These are phyloP conservation scores for Atethmia centrago DNA, from an alignment of 2,888 invertebrate genomes.

Conservation along the genomic window DNA sequence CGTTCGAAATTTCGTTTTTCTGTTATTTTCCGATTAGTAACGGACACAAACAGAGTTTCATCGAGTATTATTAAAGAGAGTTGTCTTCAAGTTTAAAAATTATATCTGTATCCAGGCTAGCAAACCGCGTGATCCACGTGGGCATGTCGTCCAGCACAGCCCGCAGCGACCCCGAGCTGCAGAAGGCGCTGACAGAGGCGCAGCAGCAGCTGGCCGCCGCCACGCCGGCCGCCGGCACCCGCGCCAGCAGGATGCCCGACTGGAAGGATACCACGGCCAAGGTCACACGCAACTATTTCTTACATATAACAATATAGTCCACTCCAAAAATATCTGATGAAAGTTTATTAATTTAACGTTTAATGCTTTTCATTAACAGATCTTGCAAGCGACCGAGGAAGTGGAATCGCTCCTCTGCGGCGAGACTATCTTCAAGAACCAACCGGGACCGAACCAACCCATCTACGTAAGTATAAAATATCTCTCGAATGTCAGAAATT, in stretches of 20 bases:
- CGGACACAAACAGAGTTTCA: neutral
- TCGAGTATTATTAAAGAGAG: neutral
- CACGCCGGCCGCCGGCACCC: constrained; percentile 93
- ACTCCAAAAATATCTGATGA: neutral
- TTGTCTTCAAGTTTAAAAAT: neutral
- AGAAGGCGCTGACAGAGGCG: constrained; percentile 94
- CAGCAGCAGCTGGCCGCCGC: constrained; percentile 94
- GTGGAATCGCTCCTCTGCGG: constrained; percentile 88
- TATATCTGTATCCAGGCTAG: constrained; percentile 90
- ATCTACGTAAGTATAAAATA: constrained; percentile 94
- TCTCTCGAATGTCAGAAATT: neutral
- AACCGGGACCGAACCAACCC: constrained; percentile 97
- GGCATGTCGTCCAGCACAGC: constrained; percentile 93
- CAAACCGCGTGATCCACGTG: constrained; percentile 97
- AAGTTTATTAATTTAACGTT: neutral
- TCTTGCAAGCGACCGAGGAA: constrained; percentile 81
- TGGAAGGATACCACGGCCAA: constrained; percentile 92
- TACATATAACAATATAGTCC: neutral
- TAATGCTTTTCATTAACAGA: constrained; percentile 66
- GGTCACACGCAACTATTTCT: too few species aligned
- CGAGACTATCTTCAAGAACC: constrained; percentile 94
- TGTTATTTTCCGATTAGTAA: neutral
- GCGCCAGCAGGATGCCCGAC: constrained; percentile 92
- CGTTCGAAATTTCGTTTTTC: neutral
- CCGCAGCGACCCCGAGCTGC: constrained; percentile 96